phyloP scores from a whole-genome alignment of 2,113 vertebrate genomes.

The Odocoileus hemionus region DNA sequence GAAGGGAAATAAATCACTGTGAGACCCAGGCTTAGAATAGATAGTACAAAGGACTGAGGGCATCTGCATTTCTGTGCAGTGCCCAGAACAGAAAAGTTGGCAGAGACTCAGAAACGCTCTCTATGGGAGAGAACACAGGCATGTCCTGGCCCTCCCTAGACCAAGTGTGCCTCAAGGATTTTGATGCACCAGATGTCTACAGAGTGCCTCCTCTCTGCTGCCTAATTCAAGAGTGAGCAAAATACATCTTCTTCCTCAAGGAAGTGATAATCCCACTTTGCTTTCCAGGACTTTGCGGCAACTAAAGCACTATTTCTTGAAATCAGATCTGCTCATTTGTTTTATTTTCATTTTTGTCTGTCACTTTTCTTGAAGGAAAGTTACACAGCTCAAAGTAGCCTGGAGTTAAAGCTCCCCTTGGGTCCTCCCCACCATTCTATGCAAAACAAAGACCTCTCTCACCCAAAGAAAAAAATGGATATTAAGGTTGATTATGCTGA shows the following conservation, averaged over 20 bases:
- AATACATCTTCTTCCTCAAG: neutral
- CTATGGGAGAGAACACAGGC: neutral
- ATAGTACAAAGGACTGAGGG: neutral
- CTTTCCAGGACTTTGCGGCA: neutral
- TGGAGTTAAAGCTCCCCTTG: neutral
- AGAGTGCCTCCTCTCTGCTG: neutral
- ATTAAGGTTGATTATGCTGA: neutral
- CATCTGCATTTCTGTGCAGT: slow-evolving; percentile 26
- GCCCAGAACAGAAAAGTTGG: slow-evolving; percentile 6
- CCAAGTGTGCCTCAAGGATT: neutral
- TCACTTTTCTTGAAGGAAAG: neutral
- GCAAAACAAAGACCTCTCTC: neutral
- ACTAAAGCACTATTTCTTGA: neutral
- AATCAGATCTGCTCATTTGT: neutral
- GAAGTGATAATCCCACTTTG: neutral
- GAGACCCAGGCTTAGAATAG: neutral
- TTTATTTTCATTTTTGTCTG: neutral
- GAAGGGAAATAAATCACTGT: neutral
- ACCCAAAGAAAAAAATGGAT: neutral
- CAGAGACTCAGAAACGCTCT: neutral
- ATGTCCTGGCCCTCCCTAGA: neutral
- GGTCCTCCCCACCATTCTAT: neutral
- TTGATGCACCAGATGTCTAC: neutral
- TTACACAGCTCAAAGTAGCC: neutral
- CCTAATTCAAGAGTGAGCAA: neutral